Evolutionary conservation across 2,888 invertebrate species (phyloP).

Genomic region (Apotomis turbidana): DNA sequence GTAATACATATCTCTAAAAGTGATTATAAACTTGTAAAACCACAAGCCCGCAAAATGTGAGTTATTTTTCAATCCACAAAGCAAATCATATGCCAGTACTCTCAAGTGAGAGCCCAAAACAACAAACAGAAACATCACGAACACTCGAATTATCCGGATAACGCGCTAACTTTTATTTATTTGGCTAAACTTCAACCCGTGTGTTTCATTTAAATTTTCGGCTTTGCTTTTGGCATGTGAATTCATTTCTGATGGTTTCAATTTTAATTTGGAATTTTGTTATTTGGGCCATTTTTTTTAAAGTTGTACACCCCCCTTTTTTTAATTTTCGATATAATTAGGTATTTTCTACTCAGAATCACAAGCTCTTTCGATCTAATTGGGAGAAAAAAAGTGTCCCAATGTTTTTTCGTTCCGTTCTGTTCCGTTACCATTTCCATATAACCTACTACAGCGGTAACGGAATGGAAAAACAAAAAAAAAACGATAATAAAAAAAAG

Average conservation of each 20-base stretch:
- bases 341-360: too few relatives aligned
- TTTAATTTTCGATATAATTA: too few relatives aligned
- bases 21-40: neutral
- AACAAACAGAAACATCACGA: conserved; percentile 13
- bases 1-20: too few relatives aligned
- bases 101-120: conserved; percentile 20
- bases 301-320: too few relatives aligned
- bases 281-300: too few relatives aligned
- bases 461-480: too few relatives aligned
- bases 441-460: too few relatives aligned
- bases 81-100: conserved; percentile 20
- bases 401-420: too few relatives aligned
- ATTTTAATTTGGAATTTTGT: neutral
- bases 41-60: neutral
- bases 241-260: conserved; percentile 1
- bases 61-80: conserved; percentile 15
- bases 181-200: conserved; percentile 13
- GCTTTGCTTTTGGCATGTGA: neutral
- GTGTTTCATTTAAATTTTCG: neutral
- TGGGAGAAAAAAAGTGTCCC: too few relatives aligned
- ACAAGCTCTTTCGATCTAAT: too few relatives aligned
- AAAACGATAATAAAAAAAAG: too few relatives aligned
- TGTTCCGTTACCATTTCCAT: too few relatives aligned
- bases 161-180: conserved; percentile 26
- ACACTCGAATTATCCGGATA: conserved; percentile 26